Evolutionary conservation across 2,888 invertebrate genomes (phyloP).

Genomic region (Thera obeliscata): DNA sequence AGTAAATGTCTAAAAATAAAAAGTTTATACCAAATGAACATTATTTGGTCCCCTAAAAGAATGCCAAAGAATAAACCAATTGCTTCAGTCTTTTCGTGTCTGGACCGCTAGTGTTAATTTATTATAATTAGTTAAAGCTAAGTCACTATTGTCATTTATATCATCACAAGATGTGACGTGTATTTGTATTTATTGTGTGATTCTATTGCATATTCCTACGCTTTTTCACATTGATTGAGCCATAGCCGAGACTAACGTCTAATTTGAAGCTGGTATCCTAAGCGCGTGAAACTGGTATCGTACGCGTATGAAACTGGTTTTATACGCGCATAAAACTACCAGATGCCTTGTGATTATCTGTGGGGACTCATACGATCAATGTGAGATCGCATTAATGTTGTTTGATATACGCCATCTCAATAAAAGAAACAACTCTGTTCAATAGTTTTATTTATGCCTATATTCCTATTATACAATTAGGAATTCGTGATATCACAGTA

Average conservation of each 20-base stretch:
- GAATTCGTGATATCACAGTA: slow-evolving; percentile 34
- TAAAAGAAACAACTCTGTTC: slow-evolving; percentile 19
- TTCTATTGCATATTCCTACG: slow-evolving; percentile 7
- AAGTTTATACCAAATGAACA: background rate
- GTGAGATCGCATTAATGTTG: slow-evolving; percentile 10
- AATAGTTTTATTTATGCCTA: slow-evolving; percentile 29
- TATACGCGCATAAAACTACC: too few relatives aligned
- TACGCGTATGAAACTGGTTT: too few relatives aligned
- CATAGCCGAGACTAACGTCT: background rate
- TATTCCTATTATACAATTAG: slow-evolving; percentile 22
- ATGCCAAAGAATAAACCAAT: background rate
- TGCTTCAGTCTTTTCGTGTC: slow-evolving; percentile 1
- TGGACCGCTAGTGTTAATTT: background rate
- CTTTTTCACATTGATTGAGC: slow-evolving; percentile 12
- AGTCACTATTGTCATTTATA: slow-evolving; percentile 2
- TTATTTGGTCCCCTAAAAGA: background rate
- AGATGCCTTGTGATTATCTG: too few relatives aligned
- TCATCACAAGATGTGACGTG: slow-evolving; percentile 17
- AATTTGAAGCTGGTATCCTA: background rate
- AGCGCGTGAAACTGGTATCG: too few relatives aligned
- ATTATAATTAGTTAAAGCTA: background rate
- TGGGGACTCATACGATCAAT: slow-evolving; percentile 9
- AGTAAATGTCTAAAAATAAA: too few relatives aligned
- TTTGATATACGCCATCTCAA: slow-evolving; percentile 12
- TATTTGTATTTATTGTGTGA: slow-evolving; percentile 16